Base-by-base conservation (phyloP, 1,140 invertebrate genomes). In the Bradysia coprophila region DNA sequence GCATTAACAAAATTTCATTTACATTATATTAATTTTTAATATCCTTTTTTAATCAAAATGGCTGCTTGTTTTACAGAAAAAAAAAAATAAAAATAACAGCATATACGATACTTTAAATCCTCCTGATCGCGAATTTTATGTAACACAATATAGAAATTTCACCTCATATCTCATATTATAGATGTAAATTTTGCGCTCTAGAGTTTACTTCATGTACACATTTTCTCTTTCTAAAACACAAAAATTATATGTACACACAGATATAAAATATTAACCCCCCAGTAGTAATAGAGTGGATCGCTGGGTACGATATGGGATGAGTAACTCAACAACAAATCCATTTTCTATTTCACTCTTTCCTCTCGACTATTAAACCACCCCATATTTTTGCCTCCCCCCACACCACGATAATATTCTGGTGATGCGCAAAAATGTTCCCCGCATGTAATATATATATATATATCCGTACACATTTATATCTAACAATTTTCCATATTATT, bases 21-120 rank as follows among this genome's bases (percentile, higher is more conserved):
- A 39, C 38, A 39, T 39, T 39, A 39, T 39, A 39, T 39, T 39
- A 39, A 39, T 39, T 39, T 39, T 39, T 39, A 39, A 39, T 39
- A 39, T 39, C 38, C 38, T 39, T 39, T 39, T 39, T 39, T 39
- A 38, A 38, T 38, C 36, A 38, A 38, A 38, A 6, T 38, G 36
- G 36, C 36, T n/a, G n/a, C 18, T 28, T 28, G 24, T 28, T 28
- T 28, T 28, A 28, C 24, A 28, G 13, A 28, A 28, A 28, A 6
- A 28, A 13, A n/a, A n/a, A n/a, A n/a, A n/a, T n/a, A n/a, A n/a
- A n/a, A n/a, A n/a, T n/a, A n/a, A n/a, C n/a, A n/a, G n/a, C n/a
- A n/a, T 13, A 28, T 28, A 28, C 24, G 24, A 28, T 28, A 28
- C 24, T 28, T 13, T 28, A 28, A 28, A 8, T 8, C 24, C 24